Percentiles rank a stretch among this genome's conserved stretches.
Conservation (phyloP, 2,888 invertebrate species). For the Diogma glabrata region DNA sequence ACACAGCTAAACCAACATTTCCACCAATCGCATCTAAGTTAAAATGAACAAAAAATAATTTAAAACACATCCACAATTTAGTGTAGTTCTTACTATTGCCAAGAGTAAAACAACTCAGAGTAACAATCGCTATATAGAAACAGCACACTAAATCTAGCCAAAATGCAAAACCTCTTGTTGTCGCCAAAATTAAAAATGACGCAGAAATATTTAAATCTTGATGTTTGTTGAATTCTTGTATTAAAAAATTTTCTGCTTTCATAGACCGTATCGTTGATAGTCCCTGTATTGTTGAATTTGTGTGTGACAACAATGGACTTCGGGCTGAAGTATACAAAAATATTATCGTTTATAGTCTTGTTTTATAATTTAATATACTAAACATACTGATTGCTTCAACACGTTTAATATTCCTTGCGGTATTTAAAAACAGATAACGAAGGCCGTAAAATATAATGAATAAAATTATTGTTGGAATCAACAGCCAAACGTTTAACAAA, state of each 20-base stretch:
- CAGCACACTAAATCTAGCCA: conserved; percentile 59
- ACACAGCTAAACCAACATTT: conserved; percentile 58
- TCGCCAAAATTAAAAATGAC: conserved; percentile 58
- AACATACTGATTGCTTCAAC: conserved; percentile 63
- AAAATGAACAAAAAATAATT: not conserved
- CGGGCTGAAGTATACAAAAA: conserved; percentile 38
- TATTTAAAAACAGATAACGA: conserved; percentile 58
- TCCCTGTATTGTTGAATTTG: conserved; percentile 60
- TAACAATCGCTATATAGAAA: conserved; percentile 51
- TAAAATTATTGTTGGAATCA: conserved; percentile 53
- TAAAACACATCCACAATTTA: not conserved
- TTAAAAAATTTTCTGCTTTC: conserved; percentile 45
- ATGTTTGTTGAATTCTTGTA: conserved; percentile 44
- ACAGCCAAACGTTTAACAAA: conserved; percentile 54
- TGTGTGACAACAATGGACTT: conserved; percentile 61
- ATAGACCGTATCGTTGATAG: conserved; percentile 61
- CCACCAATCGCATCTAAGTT: conserved; percentile 37
- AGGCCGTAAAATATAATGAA: conserved; percentile 55
- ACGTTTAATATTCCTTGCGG: conserved; percentile 62
- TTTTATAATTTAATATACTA: conserved; percentile 28
- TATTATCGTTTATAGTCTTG: conserved; percentile 9
- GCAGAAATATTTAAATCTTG: conserved; percentile 55
- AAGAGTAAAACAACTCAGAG: conserved; percentile 50
- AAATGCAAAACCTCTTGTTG: conserved; percentile 60
- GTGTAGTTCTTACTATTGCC: conserved; percentile 19